These are phyloP conservation scores for Tragelaphus scriptus DNA, from an alignment of 2,113 vertebrate species.

Conservation along the genomic window DNA sequence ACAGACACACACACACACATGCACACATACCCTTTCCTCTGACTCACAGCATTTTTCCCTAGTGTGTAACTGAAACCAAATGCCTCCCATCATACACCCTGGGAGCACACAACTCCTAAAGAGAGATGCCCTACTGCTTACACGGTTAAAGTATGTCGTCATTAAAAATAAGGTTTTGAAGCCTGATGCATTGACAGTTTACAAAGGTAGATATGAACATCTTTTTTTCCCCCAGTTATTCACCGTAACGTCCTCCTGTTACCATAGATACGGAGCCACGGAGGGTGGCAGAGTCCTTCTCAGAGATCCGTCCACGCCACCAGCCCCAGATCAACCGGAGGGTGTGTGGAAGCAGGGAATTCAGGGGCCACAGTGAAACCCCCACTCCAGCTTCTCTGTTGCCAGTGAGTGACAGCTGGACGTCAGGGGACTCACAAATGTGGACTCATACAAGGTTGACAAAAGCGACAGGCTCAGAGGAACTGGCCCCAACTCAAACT, in stretches of 20 bases:
- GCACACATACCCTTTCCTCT: slow-evolving; percentile 29
- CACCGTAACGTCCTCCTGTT: slow-evolving; percentile 70
- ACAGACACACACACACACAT: background rate
- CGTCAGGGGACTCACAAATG: background rate
- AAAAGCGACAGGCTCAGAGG: background rate
- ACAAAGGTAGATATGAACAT: slow-evolving; percentile 54
- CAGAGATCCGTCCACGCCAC: slow-evolving; percentile 19
- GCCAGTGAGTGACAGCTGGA: background rate
- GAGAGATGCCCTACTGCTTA: slow-evolving; percentile 32
- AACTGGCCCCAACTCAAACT: background rate
- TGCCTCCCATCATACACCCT: slow-evolving; percentile 6
- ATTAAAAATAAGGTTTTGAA: slow-evolving; percentile 36
- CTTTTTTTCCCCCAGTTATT: slow-evolving; percentile 44
- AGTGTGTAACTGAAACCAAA: slow-evolving; percentile 7
- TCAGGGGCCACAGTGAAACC: background rate
- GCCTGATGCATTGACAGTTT: slow-evolving; percentile 45
- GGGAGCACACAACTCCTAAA: background rate
- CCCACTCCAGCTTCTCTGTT: background rate
- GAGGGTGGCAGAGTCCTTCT: slow-evolving; percentile 56
- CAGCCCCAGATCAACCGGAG: background rate
- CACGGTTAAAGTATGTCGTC: slow-evolving; percentile 24
- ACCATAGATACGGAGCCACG: slow-evolving; percentile 71
- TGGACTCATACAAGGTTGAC: background rate
- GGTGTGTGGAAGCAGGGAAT: background rate
- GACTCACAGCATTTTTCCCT: slow-evolving; percentile 23